phyloP scores from a whole-genome alignment of 2,113 vertebrate species.

The Genyomyrus donnyi region DNA sequence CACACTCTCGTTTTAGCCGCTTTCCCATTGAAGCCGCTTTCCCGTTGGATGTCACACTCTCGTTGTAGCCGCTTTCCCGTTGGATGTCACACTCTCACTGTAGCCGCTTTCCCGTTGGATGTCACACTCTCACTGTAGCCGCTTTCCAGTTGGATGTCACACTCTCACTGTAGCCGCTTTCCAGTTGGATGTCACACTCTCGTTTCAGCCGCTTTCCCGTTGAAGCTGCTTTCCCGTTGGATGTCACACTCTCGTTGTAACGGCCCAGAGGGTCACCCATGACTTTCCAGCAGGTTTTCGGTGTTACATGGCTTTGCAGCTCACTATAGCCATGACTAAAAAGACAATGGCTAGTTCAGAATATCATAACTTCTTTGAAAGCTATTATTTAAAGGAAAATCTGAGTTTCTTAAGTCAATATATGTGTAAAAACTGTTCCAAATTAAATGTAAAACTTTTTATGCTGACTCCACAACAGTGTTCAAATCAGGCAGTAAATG shows the following conservation, averaged over 20 bases:
- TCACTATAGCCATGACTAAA: neutral
- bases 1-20: too few relatives aligned
- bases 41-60: neutral
- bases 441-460: neutral
- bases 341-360: neutral
- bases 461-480: neutral
- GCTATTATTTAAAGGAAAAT: neutral
- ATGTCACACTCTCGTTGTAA: neutral
- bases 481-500: neutral
- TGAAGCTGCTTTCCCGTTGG: too few relatives aligned
- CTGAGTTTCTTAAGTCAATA: neutral
- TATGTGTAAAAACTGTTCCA: neutral
- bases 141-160: too few relatives aligned
- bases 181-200: too few relatives aligned
- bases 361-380: neutral
- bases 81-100: neutral
- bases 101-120: too few relatives aligned
- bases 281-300: neutral
- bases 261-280: neutral
- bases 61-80: too few relatives aligned
- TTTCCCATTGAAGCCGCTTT: too few relatives aligned
- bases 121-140: neutral
- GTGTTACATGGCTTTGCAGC: neutral
- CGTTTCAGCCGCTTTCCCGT: too few relatives aligned
- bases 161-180: too few relatives aligned